Base-by-base conservation (phyloP, 2,113 vertebrate genomes). In the Myodes glareolus region DNA sequence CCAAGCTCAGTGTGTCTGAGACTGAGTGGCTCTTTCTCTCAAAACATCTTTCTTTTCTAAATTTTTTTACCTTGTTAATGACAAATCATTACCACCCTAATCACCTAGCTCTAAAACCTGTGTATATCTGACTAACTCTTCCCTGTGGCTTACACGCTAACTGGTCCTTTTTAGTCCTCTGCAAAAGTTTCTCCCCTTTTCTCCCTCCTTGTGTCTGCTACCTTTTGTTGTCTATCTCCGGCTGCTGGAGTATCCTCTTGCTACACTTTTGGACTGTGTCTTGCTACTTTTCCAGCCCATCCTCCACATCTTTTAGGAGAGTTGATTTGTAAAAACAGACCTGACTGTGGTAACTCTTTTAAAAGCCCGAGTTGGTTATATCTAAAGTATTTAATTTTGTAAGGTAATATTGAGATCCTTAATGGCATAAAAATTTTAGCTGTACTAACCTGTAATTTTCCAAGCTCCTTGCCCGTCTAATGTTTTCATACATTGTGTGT, bases 21-120 rank as follows among this genome's bases (percentile, higher is more conserved):
- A 77, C 39, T 72, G 3, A 70, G 27, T 72, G 14, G 36, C 2
- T 67, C 70, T 92, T 91, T n/a, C 25, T 61, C 58, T 91, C 81
- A 67, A 76, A 84, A 58, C 76, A 42, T 80, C 58, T 93, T 92
- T n/a, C 68, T 86, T 94, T 90, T 65, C 55, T 92, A 25, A 90
- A 31, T 70, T 70, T 47, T 47, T 17, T 50, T 84, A 1, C 39
- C 52, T 84, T 80, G 63, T 92, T 70, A 55, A 31, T 72, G 47
- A 36, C 36, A 77, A 17, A 47, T 61, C 21, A 36, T 63, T 84
- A 39, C 50, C 9, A 65, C 10, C n/a, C 36, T 17, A 17, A 0
- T 75, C 29, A 63, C 31, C 23, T 75, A 45, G 5, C 67, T 93
- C 73, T 1, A 36, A 42, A 55, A 27, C 5, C 39, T 61, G 25